Evolutionary conservation across 2,797 vertebrate species (phyloP), one percentile per base, ranked within the genome.

Genomic region (Anguilla obscura): DNA sequence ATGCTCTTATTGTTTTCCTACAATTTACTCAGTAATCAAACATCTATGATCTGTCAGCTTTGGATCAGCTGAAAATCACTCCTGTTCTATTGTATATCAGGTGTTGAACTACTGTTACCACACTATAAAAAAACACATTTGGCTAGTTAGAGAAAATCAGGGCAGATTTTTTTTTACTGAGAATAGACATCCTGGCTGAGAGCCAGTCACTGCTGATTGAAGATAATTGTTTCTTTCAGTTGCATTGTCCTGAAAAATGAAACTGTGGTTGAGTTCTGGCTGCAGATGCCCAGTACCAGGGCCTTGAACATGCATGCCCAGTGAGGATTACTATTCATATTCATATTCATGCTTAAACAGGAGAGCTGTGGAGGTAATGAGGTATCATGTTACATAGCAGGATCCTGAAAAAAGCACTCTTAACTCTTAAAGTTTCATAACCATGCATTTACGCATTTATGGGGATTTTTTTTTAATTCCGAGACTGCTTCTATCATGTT

Each of bases 31-130:
- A 33, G n/a, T 52, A 54, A 50, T 82, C 21, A 50, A 82, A 50
- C 45, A 79, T 45, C 33, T 40, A 79, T 18, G 9, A 83, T n/a
- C 48, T 45, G 48, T 52, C 45, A 83, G 80, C 52, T 84, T n/a
- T 21, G 36, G 52, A 30, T 84, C 83, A 3, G 50, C 10, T n/a
- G 33, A n/a, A 50, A 82, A 40, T 90, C n/a, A 88, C 91, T 93
- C 90, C 86, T 48, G 84, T 93, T 93, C 91, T 91, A 92, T 87
- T 91, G 92, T 90, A 85, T 56, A 90, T 93, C 79, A 87, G 40
- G 18, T 88, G 91, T 91, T 89, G 83, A 89, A 86, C n/a, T 89
- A 45, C 86, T 90, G 92, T 91, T 91, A 92, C 92, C 86, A 90
- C n/a, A 89, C 91, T 92, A 91, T 91, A 90, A 89, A 90, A 90